Conservation (phyloP, 2,113 vertebrate genomes). For the Pleuronectes platessa region DNA sequence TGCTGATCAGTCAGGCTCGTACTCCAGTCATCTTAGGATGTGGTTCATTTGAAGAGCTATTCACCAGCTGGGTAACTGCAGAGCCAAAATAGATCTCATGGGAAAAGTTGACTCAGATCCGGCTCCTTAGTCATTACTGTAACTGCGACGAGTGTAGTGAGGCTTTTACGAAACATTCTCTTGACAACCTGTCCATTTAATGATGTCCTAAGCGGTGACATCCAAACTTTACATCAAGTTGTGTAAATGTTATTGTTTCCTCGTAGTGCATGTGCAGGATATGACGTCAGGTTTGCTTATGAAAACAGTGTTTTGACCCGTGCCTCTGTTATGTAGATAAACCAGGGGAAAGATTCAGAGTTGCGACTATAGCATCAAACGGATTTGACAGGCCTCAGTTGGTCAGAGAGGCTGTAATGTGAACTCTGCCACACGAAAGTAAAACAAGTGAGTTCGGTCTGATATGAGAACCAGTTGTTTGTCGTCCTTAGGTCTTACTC, state of each 20-base stretch:
- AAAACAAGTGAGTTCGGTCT: conserved; percentile 16
- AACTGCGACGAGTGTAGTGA: conserved; percentile 21
- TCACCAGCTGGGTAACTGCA: conserved; percentile 43
- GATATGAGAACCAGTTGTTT: conserved; percentile 79
- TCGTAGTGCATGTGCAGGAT: conserved; percentile 10
- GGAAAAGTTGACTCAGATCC: conserved; percentile 49
- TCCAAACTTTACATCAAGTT: not conserved
- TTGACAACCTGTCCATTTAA: conserved; percentile 28
- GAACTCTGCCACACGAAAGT: conserved; percentile 47
- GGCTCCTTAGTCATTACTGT: conserved; percentile 49
- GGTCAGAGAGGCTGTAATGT: conserved; percentile 46
- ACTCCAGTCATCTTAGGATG: conserved; percentile 22
- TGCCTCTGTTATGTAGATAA: conserved; percentile 21
- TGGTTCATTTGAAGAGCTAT: conserved; percentile 29
- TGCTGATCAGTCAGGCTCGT: conserved; percentile 21
- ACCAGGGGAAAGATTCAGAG: not conserved
- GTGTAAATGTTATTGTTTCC: conserved; percentile 20
- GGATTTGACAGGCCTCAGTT: conserved; percentile 43
- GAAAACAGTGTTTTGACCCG: conserved; percentile 20
- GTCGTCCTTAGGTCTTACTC: conserved; percentile 41
- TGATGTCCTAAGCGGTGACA: conserved; percentile 5
- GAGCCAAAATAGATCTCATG: conserved; percentile 37
- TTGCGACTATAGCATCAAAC: conserved; percentile 32
- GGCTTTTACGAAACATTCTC: conserved; percentile 12
- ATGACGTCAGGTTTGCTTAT: conserved; percentile 15